Evolutionary conservation across 1,140 invertebrate species (phyloP).

Genomic region (Pygmarrhopalites habei): DNA sequence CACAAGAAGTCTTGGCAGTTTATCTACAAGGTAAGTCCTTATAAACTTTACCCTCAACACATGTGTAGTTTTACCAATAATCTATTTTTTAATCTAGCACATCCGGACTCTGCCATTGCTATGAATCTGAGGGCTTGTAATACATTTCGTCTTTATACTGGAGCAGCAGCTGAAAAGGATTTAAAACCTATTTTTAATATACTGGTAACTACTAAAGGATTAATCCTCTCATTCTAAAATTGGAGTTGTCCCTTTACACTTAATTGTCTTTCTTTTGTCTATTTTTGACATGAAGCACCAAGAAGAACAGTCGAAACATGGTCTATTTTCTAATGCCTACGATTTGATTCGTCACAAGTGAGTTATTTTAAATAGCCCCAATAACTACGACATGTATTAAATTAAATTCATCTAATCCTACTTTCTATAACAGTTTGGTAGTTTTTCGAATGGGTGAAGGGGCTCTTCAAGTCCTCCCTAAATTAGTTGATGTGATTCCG

Average conservation of each 20-base stretch:
- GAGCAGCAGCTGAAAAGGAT: constrained; percentile 82
- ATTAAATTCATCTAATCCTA: too few relatives aligned
- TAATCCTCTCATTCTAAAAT: too few relatives aligned
- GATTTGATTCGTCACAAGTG: constrained; percentile 66
- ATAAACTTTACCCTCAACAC: too few relatives aligned
- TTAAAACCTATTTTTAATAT: constrained; percentile 61
- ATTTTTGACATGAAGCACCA: constrained; percentile 35
- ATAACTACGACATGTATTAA: too few relatives aligned
- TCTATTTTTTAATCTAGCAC: too few relatives aligned
- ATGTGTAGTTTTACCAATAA: too few relatives aligned
- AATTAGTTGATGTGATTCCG: constrained; percentile 87
- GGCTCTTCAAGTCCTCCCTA: constrained; percentile 80
- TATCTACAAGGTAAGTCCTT: too few relatives aligned
- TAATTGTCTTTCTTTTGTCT: too few relatives aligned
- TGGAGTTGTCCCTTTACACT: too few relatives aligned
- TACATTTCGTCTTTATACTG: constrained; percentile 84
- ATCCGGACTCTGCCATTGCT: constrained; percentile 88
- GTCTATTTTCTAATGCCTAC: constrained; percentile 46
- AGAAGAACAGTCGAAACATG: constrained; percentile 37
- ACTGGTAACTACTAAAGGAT: constrained; percentile 28
- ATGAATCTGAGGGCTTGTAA: constrained; percentile 91
- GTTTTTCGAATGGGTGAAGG: constrained; percentile 93
- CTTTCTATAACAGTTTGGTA: constrained; percentile 92
- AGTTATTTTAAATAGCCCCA: too few relatives aligned
- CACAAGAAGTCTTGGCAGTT: constrained; percentile 86